Percentiles rank a stretch among this genome's conserved stretches.
phyloP scores from a whole-genome alignment of 2,113 vertebrate species.

The Peromyscus polionotus region DNA sequence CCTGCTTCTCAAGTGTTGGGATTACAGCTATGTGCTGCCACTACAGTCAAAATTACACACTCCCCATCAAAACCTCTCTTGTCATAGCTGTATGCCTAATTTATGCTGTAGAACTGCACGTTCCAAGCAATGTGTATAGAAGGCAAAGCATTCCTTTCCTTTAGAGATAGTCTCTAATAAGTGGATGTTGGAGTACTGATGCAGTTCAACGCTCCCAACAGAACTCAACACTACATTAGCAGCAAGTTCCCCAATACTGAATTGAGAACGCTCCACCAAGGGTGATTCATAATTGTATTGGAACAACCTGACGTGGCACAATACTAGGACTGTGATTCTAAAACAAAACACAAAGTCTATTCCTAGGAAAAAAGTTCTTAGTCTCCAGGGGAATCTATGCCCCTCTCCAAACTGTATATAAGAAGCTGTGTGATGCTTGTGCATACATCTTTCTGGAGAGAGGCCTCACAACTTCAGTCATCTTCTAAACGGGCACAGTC shows the following conservation, averaged over 20 bases:
- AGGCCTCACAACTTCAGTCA: not conserved
- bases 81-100: not conserved
- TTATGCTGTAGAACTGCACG: not conserved
- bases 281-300: conserved; percentile 44
- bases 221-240: conserved; percentile 59
- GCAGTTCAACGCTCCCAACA: conserved; percentile 60
- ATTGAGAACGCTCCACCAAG: conserved; percentile 62
- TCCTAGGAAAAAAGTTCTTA: conserved; percentile 23
- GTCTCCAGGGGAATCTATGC: not conserved
- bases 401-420: not conserved
- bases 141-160: not conserved
- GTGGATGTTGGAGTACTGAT: not conserved
- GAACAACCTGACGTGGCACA: conserved; percentile 38
- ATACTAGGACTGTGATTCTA: conserved; percentile 22
- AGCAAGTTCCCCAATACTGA: conserved; percentile 47
- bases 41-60: not conserved
- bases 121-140: not conserved
- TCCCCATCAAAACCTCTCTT: not conserved
- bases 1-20: not conserved
- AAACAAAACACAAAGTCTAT: conserved; percentile 14
- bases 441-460: not conserved
- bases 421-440: not conserved
- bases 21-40: not conserved
- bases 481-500: not conserved
- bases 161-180: conserved; percentile 27